A percentile compares a stretch with the other conserved stretches of the same genome.
Conservation (phyloP, 2,113 vertebrate species). For the Salvelinus fontinalis region DNA sequence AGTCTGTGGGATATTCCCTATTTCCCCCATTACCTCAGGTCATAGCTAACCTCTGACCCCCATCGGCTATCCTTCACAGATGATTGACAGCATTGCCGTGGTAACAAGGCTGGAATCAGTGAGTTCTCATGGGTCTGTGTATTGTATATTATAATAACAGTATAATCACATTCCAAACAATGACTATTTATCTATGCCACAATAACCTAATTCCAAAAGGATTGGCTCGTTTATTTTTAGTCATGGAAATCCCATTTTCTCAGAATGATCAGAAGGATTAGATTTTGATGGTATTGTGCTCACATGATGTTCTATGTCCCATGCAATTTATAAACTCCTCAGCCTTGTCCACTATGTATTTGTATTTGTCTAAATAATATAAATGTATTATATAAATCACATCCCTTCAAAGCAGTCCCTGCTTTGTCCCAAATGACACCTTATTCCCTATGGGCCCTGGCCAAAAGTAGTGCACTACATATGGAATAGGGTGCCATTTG, state of each 20-base stretch:
- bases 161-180: constrained; percentile 74
- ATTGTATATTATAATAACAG: constrained; percentile 75
- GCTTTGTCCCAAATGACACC: not conserved
- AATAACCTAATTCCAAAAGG: constrained; percentile 69
- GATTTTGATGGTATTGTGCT: constrained; percentile 61
- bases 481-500: too few relatives aligned
- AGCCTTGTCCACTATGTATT: not conserved
- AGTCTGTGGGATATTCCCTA: constrained; percentile 17
- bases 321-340: constrained; percentile 37
- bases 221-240: constrained; percentile 59
- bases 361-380: not conserved
- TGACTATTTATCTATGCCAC: constrained; percentile 69
- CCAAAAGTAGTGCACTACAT: too few relatives aligned
- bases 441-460: too few relatives aligned
- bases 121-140: constrained; percentile 46
- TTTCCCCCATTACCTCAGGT: constrained; percentile 63
- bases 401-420: not conserved
- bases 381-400: not conserved
- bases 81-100: constrained; percentile 61
- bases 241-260: constrained; percentile 69
- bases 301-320: constrained; percentile 40
- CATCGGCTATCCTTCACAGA: constrained; percentile 37
- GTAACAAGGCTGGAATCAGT: constrained; percentile 20
- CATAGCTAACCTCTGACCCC: constrained; percentile 61
- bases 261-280: constrained; percentile 55